phyloP scores from a whole-genome alignment of 2,113 vertebrate genomes.

The Clarias macrocephalus region DNA sequence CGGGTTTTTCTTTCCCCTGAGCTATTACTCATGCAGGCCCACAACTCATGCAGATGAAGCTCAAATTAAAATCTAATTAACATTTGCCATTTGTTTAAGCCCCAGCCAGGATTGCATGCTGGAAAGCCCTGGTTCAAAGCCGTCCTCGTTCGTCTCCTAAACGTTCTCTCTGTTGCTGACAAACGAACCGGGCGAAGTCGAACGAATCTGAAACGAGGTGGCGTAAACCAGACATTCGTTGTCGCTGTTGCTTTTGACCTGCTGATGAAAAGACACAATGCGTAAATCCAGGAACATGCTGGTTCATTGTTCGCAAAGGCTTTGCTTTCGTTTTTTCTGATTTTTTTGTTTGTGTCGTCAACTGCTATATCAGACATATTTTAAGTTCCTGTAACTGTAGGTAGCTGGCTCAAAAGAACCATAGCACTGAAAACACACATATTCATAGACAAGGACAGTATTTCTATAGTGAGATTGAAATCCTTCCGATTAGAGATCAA shows the following conservation, averaged over 20 bases:
- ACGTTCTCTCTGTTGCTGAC: not conserved
- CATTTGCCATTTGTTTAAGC: constrained; percentile 47
- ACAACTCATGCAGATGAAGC: constrained; percentile 43
- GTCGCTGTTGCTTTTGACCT: constrained; percentile 4
- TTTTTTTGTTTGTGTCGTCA: not conserved
- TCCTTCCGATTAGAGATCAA: too few relatives aligned
- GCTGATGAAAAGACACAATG: not conserved
- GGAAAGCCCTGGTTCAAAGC: constrained; percentile 11
- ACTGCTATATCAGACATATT: not conserved
- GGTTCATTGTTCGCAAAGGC: not conserved
- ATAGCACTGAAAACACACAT: not conserved
- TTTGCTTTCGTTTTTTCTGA: not conserved
- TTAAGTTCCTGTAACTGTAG: not conserved
- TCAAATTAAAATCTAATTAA: constrained; percentile 48
- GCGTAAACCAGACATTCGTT: not conserved
- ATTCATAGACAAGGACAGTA: not conserved
- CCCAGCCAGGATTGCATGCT: constrained; percentile 7
- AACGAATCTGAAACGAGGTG: constrained; percentile 8
- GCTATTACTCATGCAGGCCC: constrained; percentile 35
- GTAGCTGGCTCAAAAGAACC: not conserved
- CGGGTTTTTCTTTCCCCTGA: not conserved
- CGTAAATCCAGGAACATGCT: not conserved
- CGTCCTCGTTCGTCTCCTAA: constrained; percentile 15
- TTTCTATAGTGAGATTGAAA: too few relatives aligned
- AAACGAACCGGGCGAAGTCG: not conserved